These are phyloP conservation scores for Poecile montanus DNA, from an alignment of 2,797 vertebrate genomes.

Conservation along the genomic window DNA sequence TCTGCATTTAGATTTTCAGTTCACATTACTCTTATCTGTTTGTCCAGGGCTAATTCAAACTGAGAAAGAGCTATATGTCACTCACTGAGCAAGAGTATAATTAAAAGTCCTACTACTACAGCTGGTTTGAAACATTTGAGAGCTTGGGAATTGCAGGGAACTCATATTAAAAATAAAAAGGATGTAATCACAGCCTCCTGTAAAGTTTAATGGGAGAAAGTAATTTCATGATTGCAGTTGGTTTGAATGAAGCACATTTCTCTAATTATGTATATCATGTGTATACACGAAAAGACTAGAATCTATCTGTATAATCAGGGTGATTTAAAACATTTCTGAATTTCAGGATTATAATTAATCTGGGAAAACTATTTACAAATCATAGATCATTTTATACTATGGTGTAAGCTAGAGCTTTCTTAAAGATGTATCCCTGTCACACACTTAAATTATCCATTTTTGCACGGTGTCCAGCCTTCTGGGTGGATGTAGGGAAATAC, in stretches of 20 bases:
- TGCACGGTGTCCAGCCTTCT: neutral
- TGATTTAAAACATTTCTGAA: slow-evolving; percentile 37
- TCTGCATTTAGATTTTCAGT: slow-evolving; percentile 37
- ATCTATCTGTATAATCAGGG: slow-evolving; percentile 8
- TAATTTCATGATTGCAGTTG: slow-evolving; percentile 59
- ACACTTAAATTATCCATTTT: neutral
- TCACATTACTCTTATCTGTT: slow-evolving; percentile 43
- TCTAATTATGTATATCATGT: slow-evolving; percentile 33
- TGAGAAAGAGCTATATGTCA: slow-evolving; percentile 30
- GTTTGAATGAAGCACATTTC: slow-evolving; percentile 34
- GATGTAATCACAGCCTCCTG: slow-evolving; percentile 53
- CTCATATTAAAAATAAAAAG: slow-evolving; percentile 49
- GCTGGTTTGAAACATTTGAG: slow-evolving; percentile 51
- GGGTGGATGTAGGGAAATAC: neutral
- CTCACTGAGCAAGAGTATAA: slow-evolving; percentile 17
- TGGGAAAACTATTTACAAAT: neutral
- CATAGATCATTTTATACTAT: neutral
- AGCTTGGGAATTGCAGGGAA: slow-evolving; percentile 34
- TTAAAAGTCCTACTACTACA: slow-evolving; percentile 45
- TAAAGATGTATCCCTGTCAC: neutral
- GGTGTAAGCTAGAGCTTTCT: neutral
- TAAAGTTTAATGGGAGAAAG: slow-evolving; percentile 40
- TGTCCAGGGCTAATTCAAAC: slow-evolving; percentile 47
- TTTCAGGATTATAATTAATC: slow-evolving; percentile 34
- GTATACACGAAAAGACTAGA: neutral